Conservation (phyloP, 1,140 invertebrate species). For the Trinorchestia longiramus region DNA sequence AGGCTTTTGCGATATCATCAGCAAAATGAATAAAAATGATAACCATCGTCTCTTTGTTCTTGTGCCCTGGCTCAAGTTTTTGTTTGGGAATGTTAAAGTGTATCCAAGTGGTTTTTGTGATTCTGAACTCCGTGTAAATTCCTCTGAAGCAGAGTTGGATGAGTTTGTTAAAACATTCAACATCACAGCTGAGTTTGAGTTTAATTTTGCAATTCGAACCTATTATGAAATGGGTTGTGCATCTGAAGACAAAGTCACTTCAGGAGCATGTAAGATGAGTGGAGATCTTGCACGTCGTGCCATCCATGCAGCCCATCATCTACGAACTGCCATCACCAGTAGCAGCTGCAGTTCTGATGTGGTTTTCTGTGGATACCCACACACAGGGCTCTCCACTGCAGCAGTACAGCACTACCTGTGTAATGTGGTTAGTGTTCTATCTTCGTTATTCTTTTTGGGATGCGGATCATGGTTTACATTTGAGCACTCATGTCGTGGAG, state of each 20-base stretch:
- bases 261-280: neutral
- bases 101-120: neutral
- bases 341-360: neutral
- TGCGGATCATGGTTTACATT: neutral
- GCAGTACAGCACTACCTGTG: neutral
- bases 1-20: neutral
- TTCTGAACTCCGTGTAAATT: neutral
- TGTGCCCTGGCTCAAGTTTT: neutral
- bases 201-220: neutral
- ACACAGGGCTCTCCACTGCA: neutral
- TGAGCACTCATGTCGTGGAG: neutral
- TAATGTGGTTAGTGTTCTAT: neutral
- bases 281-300: neutral
- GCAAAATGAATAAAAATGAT: neutral
- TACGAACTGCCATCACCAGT: neutral
- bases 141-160: neutral
- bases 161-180: neutral
- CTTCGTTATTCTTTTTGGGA: neutral
- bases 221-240: neutral
- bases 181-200: neutral
- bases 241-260: neutral
- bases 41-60: neutral
- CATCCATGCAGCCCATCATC: neutral
- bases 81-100: neutral
- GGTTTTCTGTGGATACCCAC: neutral